A percentile compares a stretch with the other conserved stretches of the same genome.
phyloP scores from a whole-genome alignment of 1,140 invertebrate species.

The Nymphalis io region DNA sequence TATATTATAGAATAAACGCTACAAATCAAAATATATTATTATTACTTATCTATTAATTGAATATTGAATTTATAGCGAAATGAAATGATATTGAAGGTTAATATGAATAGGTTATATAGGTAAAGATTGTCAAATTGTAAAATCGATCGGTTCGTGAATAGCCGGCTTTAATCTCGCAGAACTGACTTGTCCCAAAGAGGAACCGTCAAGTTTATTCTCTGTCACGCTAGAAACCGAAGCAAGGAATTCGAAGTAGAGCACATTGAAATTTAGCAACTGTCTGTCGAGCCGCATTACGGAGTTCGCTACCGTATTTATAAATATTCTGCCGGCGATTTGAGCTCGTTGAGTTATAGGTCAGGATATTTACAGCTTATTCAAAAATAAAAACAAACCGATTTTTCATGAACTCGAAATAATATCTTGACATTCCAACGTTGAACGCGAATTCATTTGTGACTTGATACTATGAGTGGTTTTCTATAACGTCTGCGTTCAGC shows the following conservation, averaged over 20 bases:
- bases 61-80: too few relatives aligned
- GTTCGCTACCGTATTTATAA: slow-evolving; percentile 76
- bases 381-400: slow-evolving; percentile 54
- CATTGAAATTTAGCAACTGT: slow-evolving; percentile 79
- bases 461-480: slow-evolving; percentile 10
- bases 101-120: not conserved
- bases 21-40: too few relatives aligned
- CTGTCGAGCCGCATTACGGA: slow-evolving; percentile 72
- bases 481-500: not conserved
- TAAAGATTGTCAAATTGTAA: not conserved
- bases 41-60: too few relatives aligned
- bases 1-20: too few relatives aligned
- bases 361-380: slow-evolving; percentile 64
- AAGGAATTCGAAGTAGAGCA: slow-evolving; percentile 71
- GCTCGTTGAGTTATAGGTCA: slow-evolving; percentile 70
- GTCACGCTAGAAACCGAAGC: slow-evolving; percentile 64
- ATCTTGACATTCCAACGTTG: slow-evolving; percentile 17
- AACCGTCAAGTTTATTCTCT: slow-evolving; percentile 52
- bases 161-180: slow-evolving; percentile 19
- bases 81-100: too few relatives aligned
- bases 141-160: slow-evolving; percentile 10
- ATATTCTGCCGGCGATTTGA: slow-evolving; percentile 70
- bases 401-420: slow-evolving; percentile 41
- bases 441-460: slow-evolving; percentile 26
- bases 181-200: slow-evolving; percentile 31